Conservation (phyloP, 2,797 vertebrate genomes). For the Peromyscus attwateri region DNA sequence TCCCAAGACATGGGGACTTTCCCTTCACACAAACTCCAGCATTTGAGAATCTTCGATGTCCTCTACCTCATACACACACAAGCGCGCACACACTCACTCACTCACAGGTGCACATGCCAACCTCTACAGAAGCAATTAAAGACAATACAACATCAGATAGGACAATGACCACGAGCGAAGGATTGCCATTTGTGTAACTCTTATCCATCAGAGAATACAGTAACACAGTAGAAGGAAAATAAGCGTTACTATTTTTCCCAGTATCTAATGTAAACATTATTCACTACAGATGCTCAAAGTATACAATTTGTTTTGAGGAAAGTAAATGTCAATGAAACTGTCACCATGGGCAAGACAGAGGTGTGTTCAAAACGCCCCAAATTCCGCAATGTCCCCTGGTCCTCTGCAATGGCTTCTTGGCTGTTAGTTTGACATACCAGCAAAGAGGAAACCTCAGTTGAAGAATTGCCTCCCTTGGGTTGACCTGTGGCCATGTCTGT, state of each 20-base stretch:
- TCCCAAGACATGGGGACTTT: neutral
- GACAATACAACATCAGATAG: neutral
- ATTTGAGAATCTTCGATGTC: neutral
- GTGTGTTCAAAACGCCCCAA: neutral
- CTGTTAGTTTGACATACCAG: neutral
- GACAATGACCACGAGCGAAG: neutral
- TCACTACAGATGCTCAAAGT: neutral
- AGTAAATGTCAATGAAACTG: neutral
- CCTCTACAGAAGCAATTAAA: neutral
- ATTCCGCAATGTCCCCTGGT: neutral
- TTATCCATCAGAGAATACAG: neutral
- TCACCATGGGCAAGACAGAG: neutral
- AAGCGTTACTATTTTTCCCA: neutral
- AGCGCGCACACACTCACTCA: neutral
- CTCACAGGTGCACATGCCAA: neutral
- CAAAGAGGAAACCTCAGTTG: neutral
- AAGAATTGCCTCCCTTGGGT: neutral
- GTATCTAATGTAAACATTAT: neutral
- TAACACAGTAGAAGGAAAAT: neutral
- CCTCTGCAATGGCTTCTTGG: neutral
- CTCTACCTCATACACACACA: neutral
- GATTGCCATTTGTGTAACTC: neutral
- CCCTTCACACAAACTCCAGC: neutral
- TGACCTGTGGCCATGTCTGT: neutral
- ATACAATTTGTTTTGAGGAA: neutral